phyloP scores from a whole-genome alignment of 2,888 invertebrate genomes.

The Amphipyra berbera region DNA sequence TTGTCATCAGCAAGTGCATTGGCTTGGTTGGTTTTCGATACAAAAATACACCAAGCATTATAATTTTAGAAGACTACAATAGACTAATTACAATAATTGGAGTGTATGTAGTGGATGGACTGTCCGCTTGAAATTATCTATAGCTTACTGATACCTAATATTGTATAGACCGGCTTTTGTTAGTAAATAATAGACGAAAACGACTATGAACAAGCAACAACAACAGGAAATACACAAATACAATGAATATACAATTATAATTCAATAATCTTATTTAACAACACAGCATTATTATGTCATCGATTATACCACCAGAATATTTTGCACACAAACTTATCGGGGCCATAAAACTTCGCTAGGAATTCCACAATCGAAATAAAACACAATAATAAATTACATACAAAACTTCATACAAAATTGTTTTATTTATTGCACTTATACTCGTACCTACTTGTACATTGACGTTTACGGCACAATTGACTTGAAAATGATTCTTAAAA shows the following conservation, averaged over 20 bases:
- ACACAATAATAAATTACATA: conserved; percentile 34
- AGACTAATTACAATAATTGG: too few species aligned
- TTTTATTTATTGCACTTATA: conserved; percentile 49
- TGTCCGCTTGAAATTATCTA: background rate
- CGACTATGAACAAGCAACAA: background rate
- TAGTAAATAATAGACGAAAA: too few species aligned
- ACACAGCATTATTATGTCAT: conserved; percentile 2
- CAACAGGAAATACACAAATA: background rate
- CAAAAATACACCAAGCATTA: too few species aligned
- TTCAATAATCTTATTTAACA: background rate
- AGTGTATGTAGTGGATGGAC: too few species aligned
- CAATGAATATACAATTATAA: background rate
- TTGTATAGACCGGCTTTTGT: too few species aligned
- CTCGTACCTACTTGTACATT: conserved; percentile 21
- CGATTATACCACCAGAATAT: conserved; percentile 14
- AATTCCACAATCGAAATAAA: conserved; percentile 36
- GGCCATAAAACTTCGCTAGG: conserved; percentile 19
- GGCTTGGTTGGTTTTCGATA: too few species aligned
- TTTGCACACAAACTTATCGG: conserved; percentile 24
- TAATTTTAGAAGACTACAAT: too few species aligned
- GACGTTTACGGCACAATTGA: conserved; percentile 34
- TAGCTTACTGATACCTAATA: background rate
- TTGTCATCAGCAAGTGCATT: background rate
- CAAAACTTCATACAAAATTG: conserved; percentile 24
- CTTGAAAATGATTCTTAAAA: conserved; percentile 19